A percentile compares a stretch with the other conserved stretches of the same genome.
These are phyloP conservation scores for Schizopygopsis pylzovi DNA, from an alignment of 2,797 vertebrate genomes.

Conservation along the genomic window DNA sequence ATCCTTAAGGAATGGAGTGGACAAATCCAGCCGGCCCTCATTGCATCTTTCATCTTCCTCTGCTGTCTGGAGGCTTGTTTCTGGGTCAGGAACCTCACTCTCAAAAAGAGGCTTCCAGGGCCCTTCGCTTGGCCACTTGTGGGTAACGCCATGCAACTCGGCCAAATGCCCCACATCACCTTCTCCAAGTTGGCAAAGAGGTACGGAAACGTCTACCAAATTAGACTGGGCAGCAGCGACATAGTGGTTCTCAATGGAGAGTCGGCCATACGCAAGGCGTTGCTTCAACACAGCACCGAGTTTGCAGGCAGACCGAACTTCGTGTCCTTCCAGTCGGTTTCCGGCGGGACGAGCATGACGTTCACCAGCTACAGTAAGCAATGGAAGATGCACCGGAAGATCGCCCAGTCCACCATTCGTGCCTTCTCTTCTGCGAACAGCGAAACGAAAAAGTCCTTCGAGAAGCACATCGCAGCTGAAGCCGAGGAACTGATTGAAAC, in stretches of 20 bases:
- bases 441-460: conserved; percentile 76
- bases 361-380: conserved; percentile 78
- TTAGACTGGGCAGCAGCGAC: conserved; percentile 77
- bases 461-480: conserved; percentile 81
- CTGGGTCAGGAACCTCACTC: conserved; percentile 69
- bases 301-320: conserved; percentile 83
- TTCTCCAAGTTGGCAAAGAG: conserved; percentile 76
- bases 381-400: conserved; percentile 82
- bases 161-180: conserved; percentile 82
- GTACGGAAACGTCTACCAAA: conserved; percentile 84
- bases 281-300: conserved; percentile 74
- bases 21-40: conserved; percentile 77
- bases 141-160: conserved; percentile 85
- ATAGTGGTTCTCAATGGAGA: conserved; percentile 82
- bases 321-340: conserved; percentile 76
- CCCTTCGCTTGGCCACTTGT: conserved; percentile 85
- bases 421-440: conserved; percentile 79
- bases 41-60: conserved; percentile 75
- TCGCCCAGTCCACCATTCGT: conserved; percentile 81
- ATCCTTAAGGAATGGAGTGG: conserved; percentile 75
- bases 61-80: conserved; percentile 75
- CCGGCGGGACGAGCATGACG: conserved; percentile 78
- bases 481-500: conserved; percentile 74
- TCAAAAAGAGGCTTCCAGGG: conserved; percentile 77
- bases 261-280: conserved; percentile 77